phyloP scores from a whole-genome alignment of 2,797 vertebrate species.

The Enteromius anoplus region DNA sequence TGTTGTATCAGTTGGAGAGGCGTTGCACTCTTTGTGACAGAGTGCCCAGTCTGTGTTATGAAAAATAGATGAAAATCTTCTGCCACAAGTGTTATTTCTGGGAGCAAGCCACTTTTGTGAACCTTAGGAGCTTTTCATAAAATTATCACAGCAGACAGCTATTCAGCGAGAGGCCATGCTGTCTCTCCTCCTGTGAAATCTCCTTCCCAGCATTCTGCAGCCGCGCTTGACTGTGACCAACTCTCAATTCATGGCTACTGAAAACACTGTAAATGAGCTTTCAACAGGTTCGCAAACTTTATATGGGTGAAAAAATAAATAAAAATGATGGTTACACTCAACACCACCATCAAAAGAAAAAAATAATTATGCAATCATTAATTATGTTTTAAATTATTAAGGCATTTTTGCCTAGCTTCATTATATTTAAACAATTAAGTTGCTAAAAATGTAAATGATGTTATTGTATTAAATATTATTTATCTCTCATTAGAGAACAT shows the following conservation, averaged over 20 bases:
- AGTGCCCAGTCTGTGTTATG: conserved; percentile 15
- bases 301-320: neutral
- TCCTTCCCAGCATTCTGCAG: neutral
- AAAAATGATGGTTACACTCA: neutral
- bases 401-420: neutral
- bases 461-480: neutral
- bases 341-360: neutral
- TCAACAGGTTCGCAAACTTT: neutral
- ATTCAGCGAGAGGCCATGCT: conserved; percentile 33
- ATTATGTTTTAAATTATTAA: neutral
- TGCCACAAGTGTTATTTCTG: conserved; percentile 22
- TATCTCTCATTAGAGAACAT: neutral
- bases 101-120: conserved; percentile 8
- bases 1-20: conserved; percentile 6
- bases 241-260: neutral
- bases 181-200: conserved; percentile 28
- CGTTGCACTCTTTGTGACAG: conserved; percentile 27
- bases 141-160: conserved; percentile 42
- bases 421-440: neutral
- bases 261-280: neutral
- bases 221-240: conserved; percentile 23
- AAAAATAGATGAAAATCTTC: conserved; percentile 32
- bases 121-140: conserved; percentile 24
- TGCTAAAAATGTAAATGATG: neutral
- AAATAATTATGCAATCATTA: neutral